These are phyloP conservation scores for Scomber japonicus DNA, from an alignment of 2,113 vertebrate species.

Conservation along the genomic window DNA sequence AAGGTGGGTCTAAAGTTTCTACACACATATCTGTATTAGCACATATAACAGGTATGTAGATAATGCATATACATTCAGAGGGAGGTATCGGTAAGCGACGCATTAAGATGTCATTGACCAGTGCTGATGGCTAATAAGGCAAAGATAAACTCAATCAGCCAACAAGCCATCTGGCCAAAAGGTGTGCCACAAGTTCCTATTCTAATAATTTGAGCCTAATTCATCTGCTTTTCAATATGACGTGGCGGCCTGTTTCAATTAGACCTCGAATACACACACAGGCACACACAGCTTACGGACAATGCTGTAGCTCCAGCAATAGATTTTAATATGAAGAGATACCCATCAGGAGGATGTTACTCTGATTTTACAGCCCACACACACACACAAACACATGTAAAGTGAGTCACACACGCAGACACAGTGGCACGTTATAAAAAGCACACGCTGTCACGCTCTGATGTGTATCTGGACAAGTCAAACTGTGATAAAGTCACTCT, in stretches of 20 bases:
- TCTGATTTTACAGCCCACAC: conserved; percentile 57
- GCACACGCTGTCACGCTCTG: conserved; percentile 74
- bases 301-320: conserved; percentile 35
- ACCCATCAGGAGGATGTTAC: conserved; percentile 74
- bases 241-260: conserved; percentile 51
- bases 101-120: conserved; percentile 51
- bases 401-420: conserved; percentile 38
- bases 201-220: conserved; percentile 52
- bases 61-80: conserved; percentile 26
- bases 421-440: conserved; percentile 65
- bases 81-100: conserved; percentile 7
- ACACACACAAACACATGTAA: conserved; percentile 30
- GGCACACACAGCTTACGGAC: conserved; percentile 24
- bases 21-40: background rate
- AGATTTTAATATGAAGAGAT: conserved; percentile 79
- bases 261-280: conserved; percentile 38
- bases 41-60: conserved; percentile 4
- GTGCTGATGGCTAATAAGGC: conserved; percentile 38
- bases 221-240: conserved; percentile 58
- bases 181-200: conserved; percentile 36
- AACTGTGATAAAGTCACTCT: conserved; percentile 86
- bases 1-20: conserved; percentile 17
- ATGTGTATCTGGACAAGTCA: conserved; percentile 85
- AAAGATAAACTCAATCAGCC: conserved; percentile 58
- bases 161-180: conserved; percentile 41